Evolutionary conservation across 1,140 invertebrate genomes (phyloP), one percentile per base, ranked within the genome.

Genomic region (Drosophila grimshawi): DNA sequence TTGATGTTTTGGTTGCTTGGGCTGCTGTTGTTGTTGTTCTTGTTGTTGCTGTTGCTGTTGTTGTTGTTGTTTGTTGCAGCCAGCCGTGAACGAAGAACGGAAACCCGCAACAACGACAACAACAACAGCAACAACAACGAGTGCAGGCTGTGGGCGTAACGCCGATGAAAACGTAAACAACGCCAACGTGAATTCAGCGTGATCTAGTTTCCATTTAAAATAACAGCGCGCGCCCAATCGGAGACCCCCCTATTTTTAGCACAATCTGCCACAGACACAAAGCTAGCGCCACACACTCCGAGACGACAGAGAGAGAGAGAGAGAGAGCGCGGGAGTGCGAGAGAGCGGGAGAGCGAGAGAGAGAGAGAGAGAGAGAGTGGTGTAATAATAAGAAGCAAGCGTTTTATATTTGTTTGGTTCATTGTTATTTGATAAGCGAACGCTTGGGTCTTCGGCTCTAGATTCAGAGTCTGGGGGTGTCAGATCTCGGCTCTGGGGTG

Each of bases 131-230:
- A 67, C 61, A 46, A 56, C 45, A 48, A 39, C 59, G 64, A 56
- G 27, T 49, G 60, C 59, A 63, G 53, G 45, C 74, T 66, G 72
- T 60, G 46, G 81, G 82, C 66, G 75, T 75, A 77, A 80, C 69
- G 76, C 61, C 78, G 61, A 65, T 68, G 67, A 71, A 70, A 88
- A 88, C 80, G 83, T 88, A 88, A 88, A 88, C 83, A 88, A 88
- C 80, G 63, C 41, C 82, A 89, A 88, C 85, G 83, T 88, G 85
- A 65, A 89, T 77, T 83, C 59, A 61, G 71, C 80, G 83, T 88
- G 83, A 88, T 88, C 83, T 89, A 88, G 85, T 88, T 86, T 86
- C 51, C 8, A 86, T 78, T 86, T 76, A 71, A 88, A 86, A 79
- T 79, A 86, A 82, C 68, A 80, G 60, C 68, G 73, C 73, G 67